Conservation (phyloP, 2,888 invertebrate genomes). For the Drosophila aldrichi region DNA sequence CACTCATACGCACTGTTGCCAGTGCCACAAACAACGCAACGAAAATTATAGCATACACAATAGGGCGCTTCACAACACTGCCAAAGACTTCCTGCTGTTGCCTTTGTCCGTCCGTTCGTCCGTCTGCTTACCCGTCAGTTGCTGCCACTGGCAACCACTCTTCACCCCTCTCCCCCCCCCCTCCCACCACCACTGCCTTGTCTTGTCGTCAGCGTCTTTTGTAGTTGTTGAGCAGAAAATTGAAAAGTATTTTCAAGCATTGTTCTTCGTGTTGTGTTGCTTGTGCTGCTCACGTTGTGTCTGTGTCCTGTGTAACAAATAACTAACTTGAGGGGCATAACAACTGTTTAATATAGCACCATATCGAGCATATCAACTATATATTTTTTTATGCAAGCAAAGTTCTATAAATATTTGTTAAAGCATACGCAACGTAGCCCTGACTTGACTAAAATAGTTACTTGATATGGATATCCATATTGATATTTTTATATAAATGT, state of each 20-base stretch:
- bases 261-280: constrained; percentile 41
- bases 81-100: constrained; percentile 29
- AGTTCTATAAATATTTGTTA: constrained; percentile 6
- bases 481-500: neutral
- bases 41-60: constrained; percentile 64
- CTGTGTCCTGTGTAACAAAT: constrained; percentile 30
- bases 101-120: constrained; percentile 30
- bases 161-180: neutral
- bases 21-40: constrained; percentile 53
- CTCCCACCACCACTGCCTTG: neutral
- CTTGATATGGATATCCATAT: neutral
- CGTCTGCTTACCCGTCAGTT: constrained; percentile 53
- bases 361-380: constrained; percentile 32
- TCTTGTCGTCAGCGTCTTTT: constrained; percentile 41
- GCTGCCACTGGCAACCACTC: constrained; percentile 57
- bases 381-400: constrained; percentile 12
- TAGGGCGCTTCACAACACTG: constrained; percentile 34
- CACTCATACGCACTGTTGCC: constrained; percentile 79
- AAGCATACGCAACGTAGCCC: constrained; percentile 16
- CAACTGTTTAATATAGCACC: constrained; percentile 49
- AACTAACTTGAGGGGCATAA: constrained; percentile 41
- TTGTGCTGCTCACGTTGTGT: constrained; percentile 26
- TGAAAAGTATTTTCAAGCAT: constrained; percentile 76
- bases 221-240: constrained; percentile 79
- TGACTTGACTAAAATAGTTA: neutral